Percentiles rank a stretch among this genome's conserved stretches.
Evolutionary conservation across 2,113 vertebrate species (phyloP).

Genomic region (Leptodactylus fuscus): DNA sequence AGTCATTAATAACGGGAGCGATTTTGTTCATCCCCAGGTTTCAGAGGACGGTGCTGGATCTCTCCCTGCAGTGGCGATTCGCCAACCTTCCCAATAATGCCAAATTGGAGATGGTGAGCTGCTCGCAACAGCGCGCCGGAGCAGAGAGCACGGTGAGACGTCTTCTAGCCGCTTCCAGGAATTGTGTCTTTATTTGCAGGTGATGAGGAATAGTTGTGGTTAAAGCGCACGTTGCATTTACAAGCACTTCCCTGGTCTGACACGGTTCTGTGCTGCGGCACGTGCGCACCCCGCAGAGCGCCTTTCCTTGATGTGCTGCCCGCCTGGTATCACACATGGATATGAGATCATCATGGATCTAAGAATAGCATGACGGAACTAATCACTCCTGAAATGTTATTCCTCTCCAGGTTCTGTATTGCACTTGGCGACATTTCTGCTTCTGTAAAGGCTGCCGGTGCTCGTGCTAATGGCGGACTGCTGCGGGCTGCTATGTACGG

Average conservation of each 20-base stretch:
- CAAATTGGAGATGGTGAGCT: constrained; percentile 93
- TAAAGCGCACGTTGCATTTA: neutral
- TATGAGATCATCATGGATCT: neutral
- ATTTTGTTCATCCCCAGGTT: constrained; percentile 79
- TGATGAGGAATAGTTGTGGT: neutral
- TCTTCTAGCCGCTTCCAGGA: neutral
- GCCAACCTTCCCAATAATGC: constrained; percentile 96
- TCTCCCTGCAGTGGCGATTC: constrained; percentile 91
- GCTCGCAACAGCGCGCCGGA: constrained; percentile 72
- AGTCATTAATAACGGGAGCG: neutral
- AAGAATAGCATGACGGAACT: neutral
- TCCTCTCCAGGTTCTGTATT: neutral
- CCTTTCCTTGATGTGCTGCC: neutral
- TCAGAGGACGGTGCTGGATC: constrained; percentile 90
- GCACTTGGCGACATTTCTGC: neutral
- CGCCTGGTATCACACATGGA: neutral
- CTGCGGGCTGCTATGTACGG: neutral
- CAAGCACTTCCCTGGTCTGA: neutral
- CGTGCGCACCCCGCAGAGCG: neutral
- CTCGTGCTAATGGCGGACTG: neutral
- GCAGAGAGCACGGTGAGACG: constrained; percentile 76
- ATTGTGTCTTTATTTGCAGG: neutral
- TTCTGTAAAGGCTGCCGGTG: no score
- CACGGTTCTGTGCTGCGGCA: neutral
- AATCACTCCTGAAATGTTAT: neutral